These are phyloP conservation scores for Eucera pruinosa DNA, from an alignment of 2,888 invertebrate species.

Conservation along the genomic window DNA sequence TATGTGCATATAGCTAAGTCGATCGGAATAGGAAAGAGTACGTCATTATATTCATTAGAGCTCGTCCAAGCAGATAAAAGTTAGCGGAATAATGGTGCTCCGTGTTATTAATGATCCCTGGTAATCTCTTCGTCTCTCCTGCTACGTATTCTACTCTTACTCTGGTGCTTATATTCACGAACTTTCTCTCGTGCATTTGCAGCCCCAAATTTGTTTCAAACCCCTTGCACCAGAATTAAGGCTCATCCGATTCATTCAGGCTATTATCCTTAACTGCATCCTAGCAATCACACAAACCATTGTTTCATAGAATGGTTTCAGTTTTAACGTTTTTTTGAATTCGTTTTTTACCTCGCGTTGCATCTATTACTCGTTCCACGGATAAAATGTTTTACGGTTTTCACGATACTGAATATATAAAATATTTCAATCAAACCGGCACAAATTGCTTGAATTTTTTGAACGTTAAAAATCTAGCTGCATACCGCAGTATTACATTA, in stretches of 20 bases:
- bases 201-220: conserved; percentile 71
- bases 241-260: conserved; percentile 68
- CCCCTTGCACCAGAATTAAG: conserved; percentile 64
- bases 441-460: conserved; percentile 3
- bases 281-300: conserved; percentile 65
- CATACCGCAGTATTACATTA: too few relatives aligned
- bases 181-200: conserved; percentile 66
- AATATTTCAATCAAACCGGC: not conserved
- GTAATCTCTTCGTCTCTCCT: conserved; percentile 67
- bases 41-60: conserved; percentile 76
- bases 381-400: conserved; percentile 16
- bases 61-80: conserved; percentile 75
- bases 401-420: not conserved
- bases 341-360: conserved; percentile 17
- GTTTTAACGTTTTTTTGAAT: conserved; percentile 42
- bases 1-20: conserved; percentile 54
- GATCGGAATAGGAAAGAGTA: conserved; percentile 60
- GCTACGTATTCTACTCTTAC: conserved; percentile 39
- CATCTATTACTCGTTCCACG: conserved; percentile 3
- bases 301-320: conserved; percentile 57
- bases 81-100: conserved; percentile 72
- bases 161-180: conserved; percentile 51
- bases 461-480: not conserved
- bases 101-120: conserved; percentile 70
- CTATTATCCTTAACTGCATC: conserved; percentile 71